These are phyloP conservation scores for Nephrotoma guestfalica DNA, from an alignment of 2,888 invertebrate species.

Conservation along the genomic window DNA sequence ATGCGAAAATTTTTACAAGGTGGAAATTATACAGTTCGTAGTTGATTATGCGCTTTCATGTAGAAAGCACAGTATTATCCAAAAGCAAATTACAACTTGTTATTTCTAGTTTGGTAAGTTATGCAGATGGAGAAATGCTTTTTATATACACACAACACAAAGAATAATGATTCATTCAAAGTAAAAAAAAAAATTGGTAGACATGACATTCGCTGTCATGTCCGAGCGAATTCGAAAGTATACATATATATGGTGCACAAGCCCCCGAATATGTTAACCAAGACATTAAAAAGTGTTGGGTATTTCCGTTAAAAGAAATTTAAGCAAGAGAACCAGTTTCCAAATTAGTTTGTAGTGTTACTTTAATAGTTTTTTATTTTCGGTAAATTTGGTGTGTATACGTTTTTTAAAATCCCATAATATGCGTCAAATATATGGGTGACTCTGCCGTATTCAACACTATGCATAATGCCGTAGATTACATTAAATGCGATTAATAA, in stretches of 20 bases:
- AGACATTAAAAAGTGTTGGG: neutral
- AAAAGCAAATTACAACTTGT: neutral
- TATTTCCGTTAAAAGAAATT: neutral
- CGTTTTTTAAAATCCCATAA: neutral
- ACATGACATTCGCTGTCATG: neutral
- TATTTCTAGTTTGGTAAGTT: neutral
- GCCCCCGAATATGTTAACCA: neutral
- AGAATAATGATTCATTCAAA: neutral
- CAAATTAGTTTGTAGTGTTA: neutral
- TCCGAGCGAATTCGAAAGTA: too few relatives aligned
- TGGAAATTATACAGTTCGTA: neutral
- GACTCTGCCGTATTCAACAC: neutral
- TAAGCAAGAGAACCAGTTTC: neutral
- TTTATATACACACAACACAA: neutral
- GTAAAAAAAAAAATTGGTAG: neutral
- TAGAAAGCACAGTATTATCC: neutral
- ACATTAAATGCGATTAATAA: neutral
- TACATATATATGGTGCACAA: neutral
- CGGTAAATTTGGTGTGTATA: neutral
- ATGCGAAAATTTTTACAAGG: neutral
- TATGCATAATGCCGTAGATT: neutral
- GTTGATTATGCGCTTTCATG: too few relatives aligned
- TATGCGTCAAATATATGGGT: neutral
- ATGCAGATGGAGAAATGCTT: neutral
- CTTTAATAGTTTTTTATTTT: too few relatives aligned